phyloP scores from a whole-genome alignment of 2,113 vertebrate species.

The Leptobrachium leishanense region DNA sequence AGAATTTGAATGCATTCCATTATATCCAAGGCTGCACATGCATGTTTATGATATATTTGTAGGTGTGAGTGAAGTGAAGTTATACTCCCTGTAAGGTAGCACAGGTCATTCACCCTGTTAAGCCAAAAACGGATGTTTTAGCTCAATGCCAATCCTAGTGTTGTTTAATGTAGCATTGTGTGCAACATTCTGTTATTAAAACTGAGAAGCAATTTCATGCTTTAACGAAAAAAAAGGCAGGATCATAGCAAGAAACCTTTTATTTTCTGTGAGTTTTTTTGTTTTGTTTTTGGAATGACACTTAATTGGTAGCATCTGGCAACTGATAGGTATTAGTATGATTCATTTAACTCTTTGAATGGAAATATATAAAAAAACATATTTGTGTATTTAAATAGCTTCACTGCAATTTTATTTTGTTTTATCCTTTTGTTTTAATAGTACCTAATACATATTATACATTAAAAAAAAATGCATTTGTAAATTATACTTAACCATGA shows the following conservation, averaged over 20 bases:
- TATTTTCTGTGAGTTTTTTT: conserved; percentile 12
- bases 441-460: no score
- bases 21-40: no score
- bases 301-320: conserved; percentile 47
- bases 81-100: no score
- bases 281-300: conserved; percentile 17
- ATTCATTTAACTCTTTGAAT: conserved; percentile 17
- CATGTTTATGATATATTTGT: no score
- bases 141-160: conserved; percentile 25
- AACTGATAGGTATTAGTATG: conserved; percentile 27
- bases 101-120: no score
- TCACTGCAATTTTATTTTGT: no score
- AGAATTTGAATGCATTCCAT: no score
- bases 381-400: no score
- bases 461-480: no score
- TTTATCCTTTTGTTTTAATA: no score
- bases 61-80: no score
- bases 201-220: conserved; percentile 44
- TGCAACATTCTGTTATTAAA: conserved; percentile 36
- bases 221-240: conserved; percentile 31
- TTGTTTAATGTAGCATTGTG: conserved; percentile 34
- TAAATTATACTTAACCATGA: no score
- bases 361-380: not conserved
- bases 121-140: not conserved
- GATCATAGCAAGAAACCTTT: conserved; percentile 19